phyloP scores from a whole-genome alignment of 2,113 vertebrate species.

The Mirounga angustirostris region DNA sequence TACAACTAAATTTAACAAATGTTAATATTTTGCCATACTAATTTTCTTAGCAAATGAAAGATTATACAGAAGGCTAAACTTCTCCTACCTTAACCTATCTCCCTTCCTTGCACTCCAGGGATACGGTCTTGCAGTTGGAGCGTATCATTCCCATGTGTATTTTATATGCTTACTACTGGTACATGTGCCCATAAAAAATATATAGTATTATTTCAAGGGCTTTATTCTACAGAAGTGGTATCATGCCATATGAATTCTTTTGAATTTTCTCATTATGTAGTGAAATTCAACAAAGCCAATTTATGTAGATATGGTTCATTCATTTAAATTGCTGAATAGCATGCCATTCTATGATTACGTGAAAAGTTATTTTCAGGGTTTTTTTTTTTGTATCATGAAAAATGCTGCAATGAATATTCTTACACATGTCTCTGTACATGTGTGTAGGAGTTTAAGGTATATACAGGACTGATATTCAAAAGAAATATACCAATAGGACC shows the following conservation, averaged over 20 bases:
- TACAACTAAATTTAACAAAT: neutral
- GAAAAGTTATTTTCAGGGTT: neutral
- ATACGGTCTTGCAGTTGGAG: neutral
- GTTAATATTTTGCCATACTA: slow-evolving; percentile 14
- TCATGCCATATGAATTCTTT: neutral
- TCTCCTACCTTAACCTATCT: neutral
- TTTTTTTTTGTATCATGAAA: neutral
- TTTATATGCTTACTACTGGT: neutral
- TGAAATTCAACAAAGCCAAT: neutral
- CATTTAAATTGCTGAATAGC: neutral
- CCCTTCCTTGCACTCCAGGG: neutral
- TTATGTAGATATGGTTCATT: neutral
- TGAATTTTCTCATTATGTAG: neutral
- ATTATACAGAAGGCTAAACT: neutral
- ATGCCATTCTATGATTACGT: neutral
- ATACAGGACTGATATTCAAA: neutral
- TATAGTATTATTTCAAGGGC: neutral
- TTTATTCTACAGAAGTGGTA: slow-evolving; percentile 37
- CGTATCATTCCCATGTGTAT: neutral
- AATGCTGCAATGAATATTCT: neutral
- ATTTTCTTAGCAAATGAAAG: slow-evolving; percentile 49
- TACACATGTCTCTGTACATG: neutral
- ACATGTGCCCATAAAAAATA: neutral
- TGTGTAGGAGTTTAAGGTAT: neutral
- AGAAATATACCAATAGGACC: neutral